phyloP scores from a whole-genome alignment of 1,140 invertebrate genomes.

The Bicyclus anynana region DNA sequence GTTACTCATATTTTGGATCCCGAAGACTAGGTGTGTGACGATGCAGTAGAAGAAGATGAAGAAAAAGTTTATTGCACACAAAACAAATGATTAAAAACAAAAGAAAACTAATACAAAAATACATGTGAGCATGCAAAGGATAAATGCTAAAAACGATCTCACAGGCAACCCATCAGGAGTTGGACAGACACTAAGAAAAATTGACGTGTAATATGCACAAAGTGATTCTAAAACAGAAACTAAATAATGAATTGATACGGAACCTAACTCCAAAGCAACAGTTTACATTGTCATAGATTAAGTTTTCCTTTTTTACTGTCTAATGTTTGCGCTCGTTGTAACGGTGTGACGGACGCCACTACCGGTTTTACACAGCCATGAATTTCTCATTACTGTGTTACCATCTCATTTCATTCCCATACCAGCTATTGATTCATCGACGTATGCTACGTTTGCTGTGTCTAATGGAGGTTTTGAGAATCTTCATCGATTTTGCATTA shows the following conservation, averaged over 20 bases:
- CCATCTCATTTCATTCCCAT: constrained; percentile 47
- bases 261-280: neutral
- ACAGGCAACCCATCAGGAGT: no score
- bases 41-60: no score
- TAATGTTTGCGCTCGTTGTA: constrained; percentile 26
- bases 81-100: no score
- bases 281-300: neutral
- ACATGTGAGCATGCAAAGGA: no score
- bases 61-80: no score
- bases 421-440: constrained; percentile 32
- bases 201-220: no score
- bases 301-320: neutral
- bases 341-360: constrained; percentile 58
- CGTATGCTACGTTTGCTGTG: neutral
- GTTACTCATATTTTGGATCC: no score
- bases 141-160: no score
- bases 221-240: neutral
- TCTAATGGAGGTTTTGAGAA: neutral
- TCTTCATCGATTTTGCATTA: constrained; percentile 2
- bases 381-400: constrained; percentile 52
- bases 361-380: constrained; percentile 68
- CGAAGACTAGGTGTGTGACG: no score
- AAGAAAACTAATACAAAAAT: no score
- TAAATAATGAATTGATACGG: neutral
- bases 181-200: no score